phyloP scores from a whole-genome alignment of 2,797 vertebrate genomes.

The Ceyx erithaca region DNA sequence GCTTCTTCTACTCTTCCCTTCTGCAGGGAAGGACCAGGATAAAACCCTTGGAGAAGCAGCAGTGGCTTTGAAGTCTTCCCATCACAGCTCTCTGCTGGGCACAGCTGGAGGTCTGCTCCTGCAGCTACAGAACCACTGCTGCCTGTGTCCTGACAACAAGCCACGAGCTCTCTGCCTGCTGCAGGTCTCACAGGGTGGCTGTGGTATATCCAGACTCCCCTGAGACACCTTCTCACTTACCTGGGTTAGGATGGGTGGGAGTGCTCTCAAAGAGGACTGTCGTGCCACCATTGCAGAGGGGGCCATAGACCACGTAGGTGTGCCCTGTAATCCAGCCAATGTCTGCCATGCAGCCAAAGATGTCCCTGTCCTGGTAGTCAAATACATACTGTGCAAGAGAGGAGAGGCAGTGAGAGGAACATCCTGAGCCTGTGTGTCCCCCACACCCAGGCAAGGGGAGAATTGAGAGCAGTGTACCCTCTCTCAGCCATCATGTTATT shows the following conservation, averaged over 20 bases:
- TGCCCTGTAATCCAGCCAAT: slow-evolving; percentile 78
- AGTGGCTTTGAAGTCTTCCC: background rate
- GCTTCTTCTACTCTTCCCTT: too few relatives aligned
- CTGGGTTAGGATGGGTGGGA: slow-evolving; percentile 72
- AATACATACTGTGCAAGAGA: slow-evolving; percentile 64
- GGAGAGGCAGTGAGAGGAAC: background rate
- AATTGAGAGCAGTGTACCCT: background rate
- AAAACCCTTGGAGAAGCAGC: background rate
- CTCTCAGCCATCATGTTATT: background rate
- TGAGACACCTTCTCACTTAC: slow-evolving; percentile 17
- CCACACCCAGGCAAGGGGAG: background rate
- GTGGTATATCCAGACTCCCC: background rate
- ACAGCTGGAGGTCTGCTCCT: fast-evolving
- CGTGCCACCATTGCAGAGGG: slow-evolving; percentile 77
- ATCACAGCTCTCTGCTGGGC: background rate
- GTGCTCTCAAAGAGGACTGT: slow-evolving; percentile 79
- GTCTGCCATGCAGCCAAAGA: slow-evolving; percentile 76
- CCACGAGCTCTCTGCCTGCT: background rate
- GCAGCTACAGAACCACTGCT: background rate
- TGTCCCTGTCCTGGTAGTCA: slow-evolving; percentile 71
- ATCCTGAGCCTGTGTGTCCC: background rate
- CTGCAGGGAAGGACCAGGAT: background rate
- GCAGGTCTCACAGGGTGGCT: background rate
- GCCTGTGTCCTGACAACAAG: background rate
- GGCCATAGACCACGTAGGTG: slow-evolving; percentile 71